Conservation (phyloP, 92 coral and sea anemone species). For the Muricea muricata region DNA sequence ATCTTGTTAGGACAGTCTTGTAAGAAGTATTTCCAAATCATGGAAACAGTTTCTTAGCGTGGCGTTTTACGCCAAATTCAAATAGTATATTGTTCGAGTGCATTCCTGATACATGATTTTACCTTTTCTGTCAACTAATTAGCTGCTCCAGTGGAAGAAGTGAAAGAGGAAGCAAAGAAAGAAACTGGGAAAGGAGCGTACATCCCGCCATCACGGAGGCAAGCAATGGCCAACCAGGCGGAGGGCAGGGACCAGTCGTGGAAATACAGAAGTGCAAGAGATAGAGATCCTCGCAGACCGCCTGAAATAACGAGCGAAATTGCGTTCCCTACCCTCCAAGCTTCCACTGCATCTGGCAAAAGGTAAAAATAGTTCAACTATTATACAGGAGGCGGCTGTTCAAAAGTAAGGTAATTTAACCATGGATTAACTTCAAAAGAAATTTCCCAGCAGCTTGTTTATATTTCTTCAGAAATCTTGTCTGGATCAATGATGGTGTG, state of each 20-base stretch:
- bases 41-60: too few species aligned
- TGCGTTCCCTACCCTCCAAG: conserved; percentile 91
- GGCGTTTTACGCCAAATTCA: too few species aligned
- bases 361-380: too few species aligned
- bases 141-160: conserved; percentile 48
- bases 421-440: too few species aligned
- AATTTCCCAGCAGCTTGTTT: too few species aligned
- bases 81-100: too few species aligned
- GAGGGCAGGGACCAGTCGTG: conserved; percentile 30
- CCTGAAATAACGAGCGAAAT: conserved; percentile 95
- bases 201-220: conserved; percentile 88
- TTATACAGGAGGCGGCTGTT: too few species aligned
- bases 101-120: not conserved
- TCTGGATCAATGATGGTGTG: too few species aligned
- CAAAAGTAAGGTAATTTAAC: too few species aligned
- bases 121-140: not conserved
- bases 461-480: too few species aligned
- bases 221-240: conserved; percentile 58
- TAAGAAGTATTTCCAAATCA: too few species aligned
- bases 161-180: conserved; percentile 55
- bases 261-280: conserved; percentile 51
- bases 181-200: conserved; percentile 67
- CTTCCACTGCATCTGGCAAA: conserved; percentile 34
- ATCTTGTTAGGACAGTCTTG: too few species aligned
- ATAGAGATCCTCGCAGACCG: conserved; percentile 65